Evolutionary conservation across 2,888 invertebrate species (phyloP).

Genomic region (Drosophila eohydei): DNA sequence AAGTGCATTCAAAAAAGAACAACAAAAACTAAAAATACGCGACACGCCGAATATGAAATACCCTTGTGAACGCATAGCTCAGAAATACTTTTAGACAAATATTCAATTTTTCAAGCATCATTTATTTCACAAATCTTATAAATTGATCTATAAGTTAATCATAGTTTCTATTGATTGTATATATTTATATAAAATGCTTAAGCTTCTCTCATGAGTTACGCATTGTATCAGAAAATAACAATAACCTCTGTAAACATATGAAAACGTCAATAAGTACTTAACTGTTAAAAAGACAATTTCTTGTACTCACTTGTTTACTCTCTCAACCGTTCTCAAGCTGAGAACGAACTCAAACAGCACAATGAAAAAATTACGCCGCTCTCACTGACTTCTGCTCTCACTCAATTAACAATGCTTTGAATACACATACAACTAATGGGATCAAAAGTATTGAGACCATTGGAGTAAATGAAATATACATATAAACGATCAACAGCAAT

Average conservation of each 20-base stretch:
- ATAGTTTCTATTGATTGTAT: neutral
- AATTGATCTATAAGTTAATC: neutral
- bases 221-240: neutral
- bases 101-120: too few relatives aligned
- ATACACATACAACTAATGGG: neutral
- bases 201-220: neutral
- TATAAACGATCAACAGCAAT: neutral
- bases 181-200: neutral
- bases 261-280: neutral
- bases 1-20: conserved; percentile 39
- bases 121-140: neutral
- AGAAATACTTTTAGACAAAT: neutral
- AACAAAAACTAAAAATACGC: conserved; percentile 3
- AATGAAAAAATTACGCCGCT: neutral
- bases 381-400: neutral
- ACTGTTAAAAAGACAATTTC: neutral
- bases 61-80: neutral
- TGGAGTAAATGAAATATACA: neutral
- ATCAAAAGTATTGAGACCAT: neutral
- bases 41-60: neutral
- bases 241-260: neutral
- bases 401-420: neutral
- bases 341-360: too few relatives aligned
- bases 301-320: neutral
- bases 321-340: neutral